Percentiles rank a stretch among this genome's conserved stretches.
Conservation (phyloP, 2,888 invertebrate species). For the Drosophila sordidula region DNA sequence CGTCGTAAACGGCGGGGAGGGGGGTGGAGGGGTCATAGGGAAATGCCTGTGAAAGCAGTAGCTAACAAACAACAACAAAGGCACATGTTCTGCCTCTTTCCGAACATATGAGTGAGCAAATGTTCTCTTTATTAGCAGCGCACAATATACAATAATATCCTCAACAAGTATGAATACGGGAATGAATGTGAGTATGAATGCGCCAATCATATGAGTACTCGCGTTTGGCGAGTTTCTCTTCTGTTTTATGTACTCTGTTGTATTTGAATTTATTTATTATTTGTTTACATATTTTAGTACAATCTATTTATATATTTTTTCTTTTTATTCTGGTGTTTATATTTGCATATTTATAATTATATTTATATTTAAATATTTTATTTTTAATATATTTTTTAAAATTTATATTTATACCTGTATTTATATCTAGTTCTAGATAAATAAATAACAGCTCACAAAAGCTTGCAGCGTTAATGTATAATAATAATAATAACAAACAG, state of each 20-base stretch:
- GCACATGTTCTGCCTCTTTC: conserved; percentile 32
- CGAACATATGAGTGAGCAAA: conserved; percentile 14
- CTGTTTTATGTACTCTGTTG: too few species aligned
- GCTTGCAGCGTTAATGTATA: too few species aligned
- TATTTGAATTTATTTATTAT: background rate
- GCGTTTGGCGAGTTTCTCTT: background rate
- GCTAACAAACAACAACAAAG: conserved; percentile 18
- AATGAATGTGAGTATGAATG: conserved; percentile 1
- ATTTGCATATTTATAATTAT: too few species aligned
- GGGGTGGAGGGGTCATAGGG: too few species aligned
- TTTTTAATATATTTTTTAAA: too few species aligned
- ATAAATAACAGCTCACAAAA: too few species aligned
- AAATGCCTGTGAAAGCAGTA: background rate
- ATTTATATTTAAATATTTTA: too few species aligned
- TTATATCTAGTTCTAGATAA: too few species aligned
- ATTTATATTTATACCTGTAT: too few species aligned
- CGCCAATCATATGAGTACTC: background rate
- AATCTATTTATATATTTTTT: background rate
- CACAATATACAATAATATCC: conserved; percentile 12
- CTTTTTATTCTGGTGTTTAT: too few species aligned
- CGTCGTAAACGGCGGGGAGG: too few species aligned
- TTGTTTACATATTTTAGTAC: background rate
- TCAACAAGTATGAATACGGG: conserved; percentile 11
- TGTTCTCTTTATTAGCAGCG: conserved; percentile 6
- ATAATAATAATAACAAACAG: too few species aligned